phyloP scores from a whole-genome alignment of 2,113 vertebrate genomes.

The Oryzias curvinotus region DNA sequence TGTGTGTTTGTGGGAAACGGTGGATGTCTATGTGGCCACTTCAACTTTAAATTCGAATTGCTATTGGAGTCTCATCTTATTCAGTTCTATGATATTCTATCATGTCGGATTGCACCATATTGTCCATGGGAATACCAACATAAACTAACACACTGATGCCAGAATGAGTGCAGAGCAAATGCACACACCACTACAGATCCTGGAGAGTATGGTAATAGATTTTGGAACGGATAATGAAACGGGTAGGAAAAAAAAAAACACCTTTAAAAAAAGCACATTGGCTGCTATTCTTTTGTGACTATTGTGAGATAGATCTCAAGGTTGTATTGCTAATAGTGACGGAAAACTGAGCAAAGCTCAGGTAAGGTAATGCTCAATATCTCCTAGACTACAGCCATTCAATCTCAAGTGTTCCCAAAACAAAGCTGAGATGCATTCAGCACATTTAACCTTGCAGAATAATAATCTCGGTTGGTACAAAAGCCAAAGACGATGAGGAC shows the following conservation, averaged over 20 bases:
- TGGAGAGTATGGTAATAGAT: constrained; percentile 31
- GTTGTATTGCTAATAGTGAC: constrained; percentile 32
- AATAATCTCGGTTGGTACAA: constrained; percentile 5
- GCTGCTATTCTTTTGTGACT: constrained; percentile 43
- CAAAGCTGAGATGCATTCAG: constrained; percentile 15
- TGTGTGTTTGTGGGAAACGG: constrained; percentile 4
- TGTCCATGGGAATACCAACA: constrained; percentile 32
- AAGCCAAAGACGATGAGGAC: not conserved
- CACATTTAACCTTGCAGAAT: constrained; percentile 10
- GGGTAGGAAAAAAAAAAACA: not conserved
- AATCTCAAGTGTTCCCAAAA: not conserved
- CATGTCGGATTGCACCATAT: constrained; percentile 17
- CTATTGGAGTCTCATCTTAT: constrained; percentile 20
- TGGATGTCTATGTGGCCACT: constrained; percentile 14
- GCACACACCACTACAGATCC: constrained; percentile 11
- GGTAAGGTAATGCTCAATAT: constrained; percentile 8
- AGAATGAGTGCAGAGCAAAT: constrained; percentile 1
- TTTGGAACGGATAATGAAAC: constrained; percentile 43
- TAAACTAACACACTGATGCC: constrained; percentile 11
- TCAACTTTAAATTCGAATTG: constrained; percentile 37
- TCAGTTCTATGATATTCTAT: constrained; percentile 32
- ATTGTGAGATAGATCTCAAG: constrained; percentile 39
- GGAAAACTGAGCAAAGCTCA: constrained; percentile 11
- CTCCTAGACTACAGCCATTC: constrained; percentile 2
- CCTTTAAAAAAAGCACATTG: constrained; percentile 3